A percentile compares a stretch with the other conserved stretches of the same genome.
These are phyloP conservation scores for Yponomeuta evonymella DNA, from an alignment of 2,888 invertebrate species.

Conservation along the genomic window DNA sequence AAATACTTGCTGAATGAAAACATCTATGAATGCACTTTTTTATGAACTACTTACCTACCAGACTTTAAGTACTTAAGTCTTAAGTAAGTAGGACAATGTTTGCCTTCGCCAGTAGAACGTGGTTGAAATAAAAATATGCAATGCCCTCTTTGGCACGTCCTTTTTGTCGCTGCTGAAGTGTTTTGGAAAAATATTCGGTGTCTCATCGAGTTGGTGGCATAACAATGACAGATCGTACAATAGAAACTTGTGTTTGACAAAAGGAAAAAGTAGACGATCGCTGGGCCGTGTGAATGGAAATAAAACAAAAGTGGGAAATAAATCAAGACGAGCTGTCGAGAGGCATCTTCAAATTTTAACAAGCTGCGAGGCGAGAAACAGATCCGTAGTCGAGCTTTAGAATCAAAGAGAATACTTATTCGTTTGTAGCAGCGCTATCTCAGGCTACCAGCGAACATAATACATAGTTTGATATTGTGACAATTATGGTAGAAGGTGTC, in stretches of 20 bases:
- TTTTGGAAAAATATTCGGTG: conserved; percentile 36
- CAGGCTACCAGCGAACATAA: not conserved
- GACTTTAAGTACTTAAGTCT: not conserved
- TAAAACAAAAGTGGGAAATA: conserved; percentile 47
- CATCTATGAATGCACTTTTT: not conserved
- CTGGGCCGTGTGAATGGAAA: conserved; percentile 51
- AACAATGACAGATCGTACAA: conserved; percentile 56
- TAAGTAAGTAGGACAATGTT: not conserved
- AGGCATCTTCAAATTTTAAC: conserved; percentile 25
- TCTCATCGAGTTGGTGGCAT: conserved; percentile 38
- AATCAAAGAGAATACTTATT: conserved; percentile 4
- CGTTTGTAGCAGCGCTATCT: not conserved
- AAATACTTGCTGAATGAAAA: not conserved
- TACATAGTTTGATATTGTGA: conserved; percentile 47
- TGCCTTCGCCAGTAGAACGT: conserved; percentile 2
- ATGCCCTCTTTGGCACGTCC: conserved; percentile 5
- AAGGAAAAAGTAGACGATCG: conserved; percentile 43
- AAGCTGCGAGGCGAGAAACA: not conserved
- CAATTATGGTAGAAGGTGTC: conserved; percentile 71
- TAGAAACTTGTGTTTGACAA: conserved; percentile 56
- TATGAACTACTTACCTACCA: not conserved
- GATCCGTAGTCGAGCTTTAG: not conserved
- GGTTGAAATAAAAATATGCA: conserved; percentile 11
- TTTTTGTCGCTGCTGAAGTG: conserved; percentile 26
- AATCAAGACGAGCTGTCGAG: conserved; percentile 37